phyloP scores from a whole-genome alignment of 2,797 vertebrate genomes.

The Macropus fuliginosus region DNA sequence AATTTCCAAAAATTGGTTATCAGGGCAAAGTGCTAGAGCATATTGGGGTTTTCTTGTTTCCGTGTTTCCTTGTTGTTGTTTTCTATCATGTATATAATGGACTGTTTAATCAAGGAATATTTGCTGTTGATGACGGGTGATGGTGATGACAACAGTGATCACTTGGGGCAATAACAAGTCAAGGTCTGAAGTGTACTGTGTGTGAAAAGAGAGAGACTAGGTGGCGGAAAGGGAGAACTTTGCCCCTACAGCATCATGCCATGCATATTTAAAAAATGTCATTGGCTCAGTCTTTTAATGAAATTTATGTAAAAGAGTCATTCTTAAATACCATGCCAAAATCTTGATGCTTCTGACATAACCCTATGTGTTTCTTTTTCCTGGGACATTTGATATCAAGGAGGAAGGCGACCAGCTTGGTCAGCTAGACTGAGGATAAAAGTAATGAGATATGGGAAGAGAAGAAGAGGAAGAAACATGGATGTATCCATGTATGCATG shows the following conservation, averaged over 20 bases:
- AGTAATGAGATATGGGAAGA: not conserved
- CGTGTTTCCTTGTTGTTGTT: not conserved
- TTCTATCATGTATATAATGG: not conserved
- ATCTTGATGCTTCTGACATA: not conserved
- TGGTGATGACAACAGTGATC: not conserved
- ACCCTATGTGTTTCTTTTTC: not conserved
- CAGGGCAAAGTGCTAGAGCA: not conserved
- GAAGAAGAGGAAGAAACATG: not conserved
- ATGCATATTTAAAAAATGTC: not conserved
- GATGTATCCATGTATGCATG: not conserved
- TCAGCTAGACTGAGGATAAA: not conserved
- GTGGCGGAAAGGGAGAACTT: not conserved
- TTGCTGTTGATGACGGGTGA: not conserved
- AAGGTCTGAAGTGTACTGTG: not conserved
- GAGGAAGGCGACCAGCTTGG: not conserved
- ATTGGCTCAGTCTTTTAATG: not conserved
- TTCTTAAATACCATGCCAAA: not conserved
- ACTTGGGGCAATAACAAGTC: not conserved
- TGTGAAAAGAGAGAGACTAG: not conserved
- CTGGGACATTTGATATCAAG: not conserved
- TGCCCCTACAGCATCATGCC: not conserved
- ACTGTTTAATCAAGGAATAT: not conserved
- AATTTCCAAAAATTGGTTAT: not conserved
- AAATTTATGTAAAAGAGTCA: not conserved
- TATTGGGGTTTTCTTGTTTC: not conserved